Percentiles rank a stretch among this genome's conserved stretches.
phyloP scores from a whole-genome alignment of 2,113 vertebrate species.

The Microtus oregoni region DNA sequence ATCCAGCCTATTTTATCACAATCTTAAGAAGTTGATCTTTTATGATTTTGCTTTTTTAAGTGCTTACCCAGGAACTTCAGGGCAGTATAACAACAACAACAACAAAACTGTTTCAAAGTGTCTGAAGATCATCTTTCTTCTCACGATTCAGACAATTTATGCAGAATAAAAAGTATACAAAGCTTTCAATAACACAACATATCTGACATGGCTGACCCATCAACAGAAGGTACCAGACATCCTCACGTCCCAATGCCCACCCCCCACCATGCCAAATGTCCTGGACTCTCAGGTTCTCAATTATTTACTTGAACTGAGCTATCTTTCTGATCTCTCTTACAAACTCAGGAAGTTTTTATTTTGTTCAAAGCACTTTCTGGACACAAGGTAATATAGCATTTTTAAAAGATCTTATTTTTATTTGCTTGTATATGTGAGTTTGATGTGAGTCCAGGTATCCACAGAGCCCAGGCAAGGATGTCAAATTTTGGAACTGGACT shows the following conservation, averaged over 20 bases:
- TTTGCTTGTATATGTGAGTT: not conserved
- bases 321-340: not conserved
- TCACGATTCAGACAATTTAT: conserved; percentile 4
- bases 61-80: not conserved
- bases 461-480: not conserved
- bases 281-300: not conserved
- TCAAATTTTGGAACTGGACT: not conserved
- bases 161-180: not conserved
- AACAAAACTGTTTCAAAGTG: not conserved
- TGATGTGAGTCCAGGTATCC: not conserved
- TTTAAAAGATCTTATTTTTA: not conserved
- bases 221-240: not conserved
- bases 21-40: not conserved
- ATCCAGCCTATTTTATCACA: not conserved
- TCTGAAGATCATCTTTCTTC: not conserved
- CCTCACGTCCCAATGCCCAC: not conserved
- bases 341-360: not conserved
- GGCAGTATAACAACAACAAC: not conserved
- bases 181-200: not conserved
- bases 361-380: not conserved
- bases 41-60: not conserved
- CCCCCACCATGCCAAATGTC: not conserved
- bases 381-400: not conserved
- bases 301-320: not conserved
- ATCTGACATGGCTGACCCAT: not conserved